phyloP scores from a whole-genome alignment of 2,797 vertebrate genomes.

The Fistularia commersonii region DNA sequence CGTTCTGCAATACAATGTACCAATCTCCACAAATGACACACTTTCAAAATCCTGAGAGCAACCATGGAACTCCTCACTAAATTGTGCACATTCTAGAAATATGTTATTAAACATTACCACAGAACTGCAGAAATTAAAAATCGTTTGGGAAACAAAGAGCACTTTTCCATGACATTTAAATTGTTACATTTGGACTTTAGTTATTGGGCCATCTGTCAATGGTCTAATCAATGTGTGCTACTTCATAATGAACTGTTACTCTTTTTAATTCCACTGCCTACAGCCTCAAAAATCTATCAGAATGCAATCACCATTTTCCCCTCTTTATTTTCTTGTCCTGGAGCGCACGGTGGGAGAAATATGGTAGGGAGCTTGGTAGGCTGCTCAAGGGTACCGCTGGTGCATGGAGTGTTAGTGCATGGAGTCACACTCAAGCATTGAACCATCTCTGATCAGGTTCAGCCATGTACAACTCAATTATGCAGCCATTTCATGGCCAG shows the following conservation, averaged over 20 bases:
- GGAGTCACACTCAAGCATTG: slow-evolving; percentile 72
- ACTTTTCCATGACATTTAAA: slow-evolving; percentile 72
- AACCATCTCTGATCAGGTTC: slow-evolving; percentile 79
- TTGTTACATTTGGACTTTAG: slow-evolving; percentile 74
- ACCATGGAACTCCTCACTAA: slow-evolving; percentile 44
- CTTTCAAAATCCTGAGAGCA: slow-evolving; percentile 49
- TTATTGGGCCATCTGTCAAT: slow-evolving; percentile 73
- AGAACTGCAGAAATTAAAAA: slow-evolving; percentile 65
- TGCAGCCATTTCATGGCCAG: slow-evolving; percentile 76
- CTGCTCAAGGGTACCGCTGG: slow-evolving; percentile 63
- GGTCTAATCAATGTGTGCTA: slow-evolving; percentile 72
- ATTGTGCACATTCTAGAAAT: slow-evolving; percentile 52
- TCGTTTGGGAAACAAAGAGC: slow-evolving; percentile 65
- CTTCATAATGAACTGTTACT: slow-evolving; percentile 82
- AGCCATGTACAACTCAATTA: slow-evolving; percentile 80
- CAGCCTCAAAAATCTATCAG: slow-evolving; percentile 79
- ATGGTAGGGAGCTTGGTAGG: slow-evolving; percentile 47
- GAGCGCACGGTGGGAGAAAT: slow-evolving; percentile 52
- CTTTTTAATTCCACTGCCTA: slow-evolving; percentile 78
- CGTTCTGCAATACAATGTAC: too few relatives aligned
- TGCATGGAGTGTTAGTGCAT: slow-evolving; percentile 65
- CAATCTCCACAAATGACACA: slow-evolving; percentile 15
- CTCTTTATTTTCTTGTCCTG: slow-evolving; percentile 46
- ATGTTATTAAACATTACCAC: slow-evolving; percentile 60
- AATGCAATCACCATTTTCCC: slow-evolving; percentile 73